Evolutionary conservation across 1,140 invertebrate genomes (phyloP), one percentile per base, ranked within the genome.

Genomic region (Drosophila novamexicana): DNA sequence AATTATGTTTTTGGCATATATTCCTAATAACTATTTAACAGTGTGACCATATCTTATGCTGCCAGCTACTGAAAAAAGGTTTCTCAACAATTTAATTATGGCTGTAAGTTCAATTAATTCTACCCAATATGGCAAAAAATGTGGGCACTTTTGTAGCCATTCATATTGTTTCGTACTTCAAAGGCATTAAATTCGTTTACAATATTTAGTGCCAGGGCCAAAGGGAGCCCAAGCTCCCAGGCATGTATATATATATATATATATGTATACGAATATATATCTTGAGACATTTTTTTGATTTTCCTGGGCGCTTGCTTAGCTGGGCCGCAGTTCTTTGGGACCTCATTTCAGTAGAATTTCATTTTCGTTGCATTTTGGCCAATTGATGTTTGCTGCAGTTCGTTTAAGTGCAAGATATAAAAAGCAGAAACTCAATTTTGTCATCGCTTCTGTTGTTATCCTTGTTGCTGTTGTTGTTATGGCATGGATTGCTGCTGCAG

Each of bases 401-500:
- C 3, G 18, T 14, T 18, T 32, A 22, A 61, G 56, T 52, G 57
- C 16, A 39, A 14, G 54, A 57, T 57, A 37, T 36, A 57, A 66
- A 49, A 34, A 39, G 40, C 59, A 39, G 14, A 16, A 64, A 70
- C 40, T 64, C 62, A 71, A 71, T 71, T 65, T 57, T 56, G 59
- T 47, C 50, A 37, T 34, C 59, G 36, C 36, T 37, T 44, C 22
- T 14, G 37, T 37, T 58, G 49, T 44, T 53, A n/a, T 36, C 29
- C 9, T 44, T 47, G 9, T 8, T 47, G 44, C 6, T 49, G 32
- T 12, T 54, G 34, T 39, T 63, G 34, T 50, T n/a, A 9, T 39
- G 42, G 45, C 59, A 40, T 56, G 37, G 18, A 42, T 6, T 56
- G 53, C 37, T 56, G 16, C 53, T 37, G 50, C 50, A 22, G 53